phyloP scores from a whole-genome alignment of 2,113 vertebrate species.

The Larimichthys crocea region DNA sequence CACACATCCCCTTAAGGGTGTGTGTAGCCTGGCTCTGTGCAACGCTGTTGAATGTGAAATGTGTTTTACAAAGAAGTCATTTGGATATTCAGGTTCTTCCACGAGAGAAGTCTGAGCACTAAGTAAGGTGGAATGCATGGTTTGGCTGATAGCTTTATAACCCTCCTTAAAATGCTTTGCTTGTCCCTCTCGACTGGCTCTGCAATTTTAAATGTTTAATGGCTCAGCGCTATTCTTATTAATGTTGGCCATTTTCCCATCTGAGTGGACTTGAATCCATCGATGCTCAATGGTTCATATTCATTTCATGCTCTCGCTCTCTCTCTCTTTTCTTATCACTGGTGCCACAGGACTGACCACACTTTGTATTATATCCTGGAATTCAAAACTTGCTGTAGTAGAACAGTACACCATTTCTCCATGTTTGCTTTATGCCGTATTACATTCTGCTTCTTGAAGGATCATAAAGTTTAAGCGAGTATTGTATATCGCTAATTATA shows the following conservation, averaged over 20 bases:
- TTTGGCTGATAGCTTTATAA: constrained; percentile 57
- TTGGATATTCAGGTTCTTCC: constrained; percentile 1
- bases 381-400: constrained; percentile 13
- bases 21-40: not conserved
- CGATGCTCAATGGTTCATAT: constrained; percentile 29
- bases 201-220: constrained; percentile 63
- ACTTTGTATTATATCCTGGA: constrained; percentile 14
- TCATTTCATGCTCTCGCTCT: constrained; percentile 11
- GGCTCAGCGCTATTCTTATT: constrained; percentile 61
- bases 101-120: constrained; percentile 8
- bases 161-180: constrained; percentile 53
- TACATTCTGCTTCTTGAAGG: constrained; percentile 12
- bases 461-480: constrained; percentile 17
- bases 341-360: constrained; percentile 19
- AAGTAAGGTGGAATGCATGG: constrained; percentile 44
- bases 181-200: constrained; percentile 40
- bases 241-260: constrained; percentile 59
- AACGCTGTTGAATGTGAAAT: constrained; percentile 6
- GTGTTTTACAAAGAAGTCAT: constrained; percentile 11
- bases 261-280: constrained; percentile 40
- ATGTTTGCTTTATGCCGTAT: constrained; percentile 47
- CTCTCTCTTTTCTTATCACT: not conserved
- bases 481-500: constrained; percentile 13
- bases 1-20: not conserved
- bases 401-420: constrained; percentile 15